A percentile compares a stretch with the other conserved stretches of the same genome.
Evolutionary conservation across 2,888 invertebrate species (phyloP).

Genomic region (Polyommatus iphigenia): DNA sequence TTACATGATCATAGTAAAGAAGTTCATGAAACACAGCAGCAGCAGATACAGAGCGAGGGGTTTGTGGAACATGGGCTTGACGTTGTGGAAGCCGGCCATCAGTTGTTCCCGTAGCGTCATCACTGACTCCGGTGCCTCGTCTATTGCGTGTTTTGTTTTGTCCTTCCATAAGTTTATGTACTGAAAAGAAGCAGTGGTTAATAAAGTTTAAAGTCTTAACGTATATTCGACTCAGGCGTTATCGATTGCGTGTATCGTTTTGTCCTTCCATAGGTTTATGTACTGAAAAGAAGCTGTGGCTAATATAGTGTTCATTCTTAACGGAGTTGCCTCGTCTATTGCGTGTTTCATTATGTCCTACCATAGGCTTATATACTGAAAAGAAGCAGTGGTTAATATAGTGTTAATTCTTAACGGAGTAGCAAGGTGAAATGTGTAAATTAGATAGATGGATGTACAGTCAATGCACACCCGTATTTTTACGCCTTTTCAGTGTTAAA

Average conservation of each 20-base stretch:
- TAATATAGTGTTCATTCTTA: no score
- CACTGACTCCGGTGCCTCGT: conserved; percentile 46
- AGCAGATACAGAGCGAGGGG: conserved; percentile 54
- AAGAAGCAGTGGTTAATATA: neutral
- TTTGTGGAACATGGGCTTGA: conserved; percentile 64
- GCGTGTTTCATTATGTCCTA: conserved; percentile 51
- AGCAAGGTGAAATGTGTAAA: no score
- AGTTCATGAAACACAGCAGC: conserved; percentile 56
- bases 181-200: conserved; percentile 45
- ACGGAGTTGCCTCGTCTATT: no score
- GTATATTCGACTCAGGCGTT: no score
- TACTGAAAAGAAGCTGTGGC: no score
- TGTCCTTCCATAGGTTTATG: no score
- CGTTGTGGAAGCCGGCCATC: conserved; percentile 56
- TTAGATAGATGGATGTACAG: no score
- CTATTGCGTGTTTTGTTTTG: conserved; percentile 46
- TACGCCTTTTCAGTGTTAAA: no score
- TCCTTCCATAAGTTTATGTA: conserved; percentile 59
- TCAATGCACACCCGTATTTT: no score
- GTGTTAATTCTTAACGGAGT: no score
- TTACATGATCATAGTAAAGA: conserved; percentile 65
- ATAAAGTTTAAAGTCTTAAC: no score
- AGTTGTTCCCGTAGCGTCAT: conserved; percentile 47
- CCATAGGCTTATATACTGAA: conserved; percentile 51
- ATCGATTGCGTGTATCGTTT: no score